These are phyloP conservation scores for Plemyria rubiginata DNA, from an alignment of 2,888 invertebrate species.

Conservation along the genomic window DNA sequence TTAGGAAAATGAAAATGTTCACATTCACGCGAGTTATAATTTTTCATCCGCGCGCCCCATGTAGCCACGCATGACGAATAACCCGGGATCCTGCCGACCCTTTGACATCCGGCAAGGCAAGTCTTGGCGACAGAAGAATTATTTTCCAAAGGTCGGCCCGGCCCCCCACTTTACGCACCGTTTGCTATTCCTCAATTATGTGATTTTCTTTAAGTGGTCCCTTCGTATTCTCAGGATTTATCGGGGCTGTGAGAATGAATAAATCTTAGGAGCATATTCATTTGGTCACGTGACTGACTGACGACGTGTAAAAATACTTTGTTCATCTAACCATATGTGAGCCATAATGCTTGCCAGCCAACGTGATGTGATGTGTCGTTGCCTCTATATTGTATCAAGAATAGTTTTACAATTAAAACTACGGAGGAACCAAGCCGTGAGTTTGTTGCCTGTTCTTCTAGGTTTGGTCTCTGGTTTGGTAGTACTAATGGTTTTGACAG, in stretches of 20 bases:
- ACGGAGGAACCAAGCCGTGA: no score
- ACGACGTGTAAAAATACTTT: conserved; percentile 12
- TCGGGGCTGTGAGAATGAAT: conserved; percentile 55
- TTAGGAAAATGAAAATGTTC: conserved; percentile 20
- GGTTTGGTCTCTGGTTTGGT: background rate
- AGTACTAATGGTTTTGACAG: background rate
- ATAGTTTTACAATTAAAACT: no score
- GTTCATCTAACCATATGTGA: background rate
- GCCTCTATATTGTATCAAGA: no score
- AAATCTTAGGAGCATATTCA: conserved; percentile 34
- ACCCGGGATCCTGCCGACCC: conserved; percentile 49
- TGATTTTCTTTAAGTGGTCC: conserved; percentile 82
- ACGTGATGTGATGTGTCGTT: no score
- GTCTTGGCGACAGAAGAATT: conserved; percentile 58
- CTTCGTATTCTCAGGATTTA: conserved; percentile 58
- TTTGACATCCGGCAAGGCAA: conserved; percentile 61
- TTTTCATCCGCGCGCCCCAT: conserved; percentile 58
- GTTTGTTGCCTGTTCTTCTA: no score
- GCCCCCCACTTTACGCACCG: conserved; percentile 76
- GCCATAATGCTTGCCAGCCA: background rate
- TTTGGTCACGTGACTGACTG: conserved; percentile 18
- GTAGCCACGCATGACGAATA: conserved; percentile 73
- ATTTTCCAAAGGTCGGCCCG: conserved; percentile 57
- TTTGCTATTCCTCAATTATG: conserved; percentile 83
- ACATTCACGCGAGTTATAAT: conserved; percentile 47